Conservation (phyloP, 2,888 invertebrate genomes). For the Orthosia cruda region DNA sequence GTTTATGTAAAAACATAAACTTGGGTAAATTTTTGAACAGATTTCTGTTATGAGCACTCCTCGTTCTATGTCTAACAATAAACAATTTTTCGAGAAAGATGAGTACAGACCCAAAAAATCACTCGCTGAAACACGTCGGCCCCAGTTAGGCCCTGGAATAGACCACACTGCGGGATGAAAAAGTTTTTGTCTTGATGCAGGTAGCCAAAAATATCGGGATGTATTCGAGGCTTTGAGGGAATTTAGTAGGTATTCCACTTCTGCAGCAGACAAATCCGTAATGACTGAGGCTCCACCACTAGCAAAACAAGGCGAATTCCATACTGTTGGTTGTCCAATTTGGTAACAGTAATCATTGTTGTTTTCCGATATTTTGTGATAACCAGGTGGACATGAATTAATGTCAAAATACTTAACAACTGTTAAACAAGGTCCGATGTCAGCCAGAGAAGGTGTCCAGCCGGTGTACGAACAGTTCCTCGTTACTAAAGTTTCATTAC, state of each 20-base stretch:
- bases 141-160: conserved; percentile 89
- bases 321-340: conserved; percentile 75
- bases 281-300: conserved; percentile 86
- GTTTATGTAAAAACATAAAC: conserved; percentile 86
- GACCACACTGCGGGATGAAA: conserved; percentile 88
- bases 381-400: conserved; percentile 83
- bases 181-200: conserved; percentile 83
- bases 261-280: conserved; percentile 79
- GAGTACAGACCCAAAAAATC: conserved; percentile 70
- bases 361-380: conserved; percentile 77
- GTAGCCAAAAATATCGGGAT: conserved; percentile 88
- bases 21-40: conserved; percentile 81
- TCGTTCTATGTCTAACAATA: conserved; percentile 80
- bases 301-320: conserved; percentile 85
- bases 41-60: conserved; percentile 76
- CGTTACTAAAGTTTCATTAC: conserved; percentile 76
- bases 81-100: conserved; percentile 80
- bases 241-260: conserved; percentile 77
- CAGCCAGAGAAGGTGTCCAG: conserved; percentile 79
- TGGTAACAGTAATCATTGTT: conserved; percentile 84
- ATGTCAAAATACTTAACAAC: conserved; percentile 77
- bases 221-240: conserved; percentile 75
- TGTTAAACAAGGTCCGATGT: conserved; percentile 78
- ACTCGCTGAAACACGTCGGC: conserved; percentile 72
- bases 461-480: conserved; percentile 80